Percentiles rank a stretch among this genome's conserved stretches.
These are phyloP conservation scores for Phengaris arion DNA, from an alignment of 2,888 invertebrate species.

Conservation along the genomic window DNA sequence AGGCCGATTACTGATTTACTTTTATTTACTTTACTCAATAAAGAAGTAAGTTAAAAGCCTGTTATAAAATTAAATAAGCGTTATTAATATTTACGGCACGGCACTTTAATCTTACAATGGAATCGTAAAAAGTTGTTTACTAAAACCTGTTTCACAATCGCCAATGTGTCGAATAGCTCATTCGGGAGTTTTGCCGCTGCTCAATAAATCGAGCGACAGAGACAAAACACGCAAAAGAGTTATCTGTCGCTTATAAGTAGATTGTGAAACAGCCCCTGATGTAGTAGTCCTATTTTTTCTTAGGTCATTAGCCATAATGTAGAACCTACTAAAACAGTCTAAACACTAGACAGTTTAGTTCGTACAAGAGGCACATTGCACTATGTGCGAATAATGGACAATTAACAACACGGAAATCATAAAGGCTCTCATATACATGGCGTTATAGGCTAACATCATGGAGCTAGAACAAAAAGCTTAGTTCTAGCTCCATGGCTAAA, in stretches of 20 bases:
- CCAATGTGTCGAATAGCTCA: too few species aligned
- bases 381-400: neutral
- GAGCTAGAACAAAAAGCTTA: too few species aligned
- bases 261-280: too few species aligned
- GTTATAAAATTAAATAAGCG: neutral
- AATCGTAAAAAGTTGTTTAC: neutral
- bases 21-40: neutral
- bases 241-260: too few species aligned
- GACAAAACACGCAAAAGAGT: too few species aligned
- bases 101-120: neutral
- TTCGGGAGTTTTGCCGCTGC: too few species aligned
- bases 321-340: neutral
- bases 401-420: neutral
- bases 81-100: neutral
- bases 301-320: neutral
- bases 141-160: neutral
- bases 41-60: neutral
- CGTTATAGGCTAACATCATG: neutral
- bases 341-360: slow-evolving; percentile 24
- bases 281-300: neutral
- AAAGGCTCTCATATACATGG: neutral
- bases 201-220: too few species aligned
- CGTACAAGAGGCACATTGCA: neutral
- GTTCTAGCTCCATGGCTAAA: too few species aligned
- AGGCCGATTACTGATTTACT: too few species aligned